Evolutionary conservation across 2,888 invertebrate genomes (phyloP), one percentile per base, ranked within the genome.

Genomic region (Pseudococcus viburni): DNA sequence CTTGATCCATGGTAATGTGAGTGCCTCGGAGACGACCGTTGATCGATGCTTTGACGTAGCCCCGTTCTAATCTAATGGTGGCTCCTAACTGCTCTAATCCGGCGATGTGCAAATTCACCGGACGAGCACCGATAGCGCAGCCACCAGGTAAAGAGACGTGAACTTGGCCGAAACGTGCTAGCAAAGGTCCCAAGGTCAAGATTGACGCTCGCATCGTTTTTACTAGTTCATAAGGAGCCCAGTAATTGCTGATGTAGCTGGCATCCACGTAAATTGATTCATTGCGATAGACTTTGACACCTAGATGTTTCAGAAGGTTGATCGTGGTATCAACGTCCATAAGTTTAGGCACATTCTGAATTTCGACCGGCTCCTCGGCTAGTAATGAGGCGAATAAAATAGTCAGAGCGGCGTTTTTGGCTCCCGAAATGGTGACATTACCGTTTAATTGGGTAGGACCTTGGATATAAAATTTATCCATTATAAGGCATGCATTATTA

Each of bases 351-450:
- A 83, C 42, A 17, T 85, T 73, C 11, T 77, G 33, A 51, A 80
- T n/a, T n/a, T 59, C 80, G 0, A 86, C 19, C 33, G 80, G 42
- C 15, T 85, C 59, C 17, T 92, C 8, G 1, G 88, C 33, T 12
- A 88, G 39, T 26, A 88, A 39, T 8, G 59, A 4, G 8, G 84
- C 84, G 15, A 39, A 59, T 51, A 88, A 42, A 42, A 88, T 59
- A 15, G 39, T 12, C 26, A 88, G 51, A 9, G 68, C 84, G 22
- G 83, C 59, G 39, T 88, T 88, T 84, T 88, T 88, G 3, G 88
- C 88, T 1, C 88, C 88, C 7, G 55, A 39, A 19, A 84, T 59
- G 39, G 51, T 42, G 0, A 88, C 80, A n/a, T 88, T 55, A 1
- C 88, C 88, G 17, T 6, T 88, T 39, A 88, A 26, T 5, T 39